phyloP scores from a whole-genome alignment of 1,140 invertebrate species.

The Archivesica marissinica region DNA sequence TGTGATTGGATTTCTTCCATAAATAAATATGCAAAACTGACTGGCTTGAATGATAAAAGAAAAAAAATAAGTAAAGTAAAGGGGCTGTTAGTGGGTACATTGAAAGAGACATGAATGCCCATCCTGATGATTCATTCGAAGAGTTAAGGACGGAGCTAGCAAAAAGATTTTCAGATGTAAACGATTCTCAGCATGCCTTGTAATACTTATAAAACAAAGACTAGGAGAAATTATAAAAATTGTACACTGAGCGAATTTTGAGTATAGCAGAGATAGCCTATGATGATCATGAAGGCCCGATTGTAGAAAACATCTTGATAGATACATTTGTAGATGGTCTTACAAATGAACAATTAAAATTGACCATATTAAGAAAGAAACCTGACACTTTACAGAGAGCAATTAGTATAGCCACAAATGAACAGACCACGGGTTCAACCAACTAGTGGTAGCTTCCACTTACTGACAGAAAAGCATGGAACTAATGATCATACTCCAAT shows the following conservation, averaged over 20 bases:
- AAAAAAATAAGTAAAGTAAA: background rate
- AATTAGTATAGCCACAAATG: background rate
- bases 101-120: background rate
- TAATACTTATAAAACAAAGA: background rate
- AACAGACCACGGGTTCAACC: constrained; percentile 11
- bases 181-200: background rate
- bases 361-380: background rate
- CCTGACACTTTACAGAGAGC: constrained; percentile 5
- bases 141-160: background rate
- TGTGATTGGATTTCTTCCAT: background rate
- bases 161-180: background rate
- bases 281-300: background rate
- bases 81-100: constrained; percentile 8
- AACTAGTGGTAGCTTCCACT: background rate
- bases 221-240: background rate
- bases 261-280: background rate
- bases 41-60: background rate
- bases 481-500: background rate
- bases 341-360: constrained; percentile 7
- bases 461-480: background rate
- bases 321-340: constrained; percentile 40
- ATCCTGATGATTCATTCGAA: background rate
- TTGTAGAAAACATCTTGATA: background rate
- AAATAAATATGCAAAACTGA: background rate
- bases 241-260: background rate